Conservation (phyloP, 2,797 vertebrate genomes). For the Sphenodon punctatus region DNA sequence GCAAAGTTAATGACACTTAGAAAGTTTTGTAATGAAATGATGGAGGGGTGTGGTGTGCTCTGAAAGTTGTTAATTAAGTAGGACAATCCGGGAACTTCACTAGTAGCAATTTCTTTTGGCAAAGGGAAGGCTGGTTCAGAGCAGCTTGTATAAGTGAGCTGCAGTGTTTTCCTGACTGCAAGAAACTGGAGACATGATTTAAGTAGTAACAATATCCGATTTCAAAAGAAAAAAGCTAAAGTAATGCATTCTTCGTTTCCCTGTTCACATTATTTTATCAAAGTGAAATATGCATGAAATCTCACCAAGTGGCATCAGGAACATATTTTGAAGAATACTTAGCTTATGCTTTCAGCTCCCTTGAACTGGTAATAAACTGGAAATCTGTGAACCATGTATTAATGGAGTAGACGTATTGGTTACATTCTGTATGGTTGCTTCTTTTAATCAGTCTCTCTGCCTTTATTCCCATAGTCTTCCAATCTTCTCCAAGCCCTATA, state of each 20-base stretch:
- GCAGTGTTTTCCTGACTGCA: background rate
- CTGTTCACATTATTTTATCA: background rate
- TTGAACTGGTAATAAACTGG: background rate
- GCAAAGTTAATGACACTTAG: fast-evolving
- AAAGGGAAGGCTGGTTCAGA: background rate
- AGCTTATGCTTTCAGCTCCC: background rate
- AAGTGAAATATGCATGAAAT: background rate
- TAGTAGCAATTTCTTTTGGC: background rate
- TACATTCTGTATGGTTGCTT: background rate
- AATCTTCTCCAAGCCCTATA: background rate
- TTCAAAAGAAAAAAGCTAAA: background rate
- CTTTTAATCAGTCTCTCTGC: background rate
- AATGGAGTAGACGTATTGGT: background rate
- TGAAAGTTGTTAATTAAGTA: background rate
- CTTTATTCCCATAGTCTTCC: background rate
- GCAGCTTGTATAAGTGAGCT: background rate
- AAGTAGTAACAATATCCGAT: background rate
- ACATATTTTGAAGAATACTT: background rate
- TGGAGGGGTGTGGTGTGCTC: background rate
- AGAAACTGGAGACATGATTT: background rate
- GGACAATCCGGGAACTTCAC: background rate
- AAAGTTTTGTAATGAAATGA: background rate
- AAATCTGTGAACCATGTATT: background rate
- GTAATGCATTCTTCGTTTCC: background rate
- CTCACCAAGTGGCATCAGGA: background rate